Evolutionary conservation across 2,797 vertebrate species (phyloP), one percentile per base, ranked within the genome.

Genomic region (Carapus acus): DNA sequence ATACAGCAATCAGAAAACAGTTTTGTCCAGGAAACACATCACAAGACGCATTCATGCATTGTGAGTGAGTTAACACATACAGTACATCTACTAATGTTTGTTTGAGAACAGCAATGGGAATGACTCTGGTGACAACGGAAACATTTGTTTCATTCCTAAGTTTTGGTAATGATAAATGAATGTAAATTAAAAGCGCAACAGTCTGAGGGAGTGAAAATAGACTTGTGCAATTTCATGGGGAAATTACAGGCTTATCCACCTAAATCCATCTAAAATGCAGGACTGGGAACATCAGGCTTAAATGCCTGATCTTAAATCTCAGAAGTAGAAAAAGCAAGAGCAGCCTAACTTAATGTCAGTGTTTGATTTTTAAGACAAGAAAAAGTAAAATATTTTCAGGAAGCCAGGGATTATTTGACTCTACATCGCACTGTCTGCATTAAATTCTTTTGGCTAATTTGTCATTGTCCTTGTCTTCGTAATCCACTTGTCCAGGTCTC

Each of bases 1-100:
- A n/a, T n/a, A n/a, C 43, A 49, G 22, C 67, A 68, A 76, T 60
- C 45, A 77, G 45, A n/a, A n/a, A n/a, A n/a, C 49, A 29, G 49
- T 64, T 70, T 62, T 20, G 65, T 58, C 16, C 47, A 54, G 31
- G 74, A 48, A 18, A n/a, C 40, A 29, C 47, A 49, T 34, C 34
- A 37, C 17, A 51, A 37, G 12, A 44, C 46, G 52, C 62, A 49
- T 40, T 72, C 55, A 36, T 55, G 7, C n/a, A 31, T 61, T 43
- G 33, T 55, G n/a, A 20, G 24, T 27, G 24, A 60, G 52, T 69
- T n/a, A n/a, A n/a, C 36, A 64, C 52, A 37, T 17, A 38, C 45
- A 41, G 42, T 53, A 44, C n/a, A 38, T 43, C 20, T 43, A 23
- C 15, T n/a, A n/a, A n/a, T n/a, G n/a, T 43, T 58, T 49, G 16